Base-by-base conservation (phyloP, 2,888 invertebrate species). In the Tenthredo scrophulariae region DNA sequence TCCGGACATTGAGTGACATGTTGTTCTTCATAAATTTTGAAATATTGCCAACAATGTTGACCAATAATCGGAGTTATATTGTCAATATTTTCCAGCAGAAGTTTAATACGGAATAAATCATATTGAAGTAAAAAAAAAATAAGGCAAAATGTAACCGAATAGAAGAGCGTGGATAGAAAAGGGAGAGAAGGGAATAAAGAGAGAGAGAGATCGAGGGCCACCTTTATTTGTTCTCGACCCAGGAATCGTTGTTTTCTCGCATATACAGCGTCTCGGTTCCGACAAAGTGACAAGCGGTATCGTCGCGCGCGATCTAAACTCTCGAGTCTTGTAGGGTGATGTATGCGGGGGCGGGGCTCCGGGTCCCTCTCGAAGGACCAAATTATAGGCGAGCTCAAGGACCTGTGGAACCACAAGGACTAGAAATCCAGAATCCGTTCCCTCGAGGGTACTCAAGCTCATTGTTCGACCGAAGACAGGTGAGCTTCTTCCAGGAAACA, bases 381-480 rank as follows among this genome's bases (percentile, higher is more conserved):
- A 91, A 89, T 90, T 90, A 90, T 88, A 89, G 89, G 86, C 87
- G 46, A 83, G 82, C 67, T 65, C 40, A 82, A 58, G 84, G 79
- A 85, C 62, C 67, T 50, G 33, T 15, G 43, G 80, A 37, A 54
- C 85, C 70, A 50, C 40, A 15, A 77, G 80, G 62, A 70, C 65
- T 83, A 83, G 80, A 80, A 80, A 80, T 80, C 62, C 80, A 62
- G 62, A 80, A 62, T 80, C 80, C 80, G 62, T 80, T 80, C 58
- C 58, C 80, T 62, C 40, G 40, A 62, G 43, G 83, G 46, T 83
- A 70, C 65, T 85, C 74, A 83, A 43, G 43, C 85, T 85, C 86
- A 89, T 91, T 91, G 90, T 90, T 88, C 86, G 88, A 85, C 84
- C 86, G 88, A 89, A 88, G 90, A 91, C 91, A 91, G 91, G 89